Base-by-base conservation (phyloP, 2,888 invertebrate genomes). In the Lasioglossum oenotherae region DNA sequence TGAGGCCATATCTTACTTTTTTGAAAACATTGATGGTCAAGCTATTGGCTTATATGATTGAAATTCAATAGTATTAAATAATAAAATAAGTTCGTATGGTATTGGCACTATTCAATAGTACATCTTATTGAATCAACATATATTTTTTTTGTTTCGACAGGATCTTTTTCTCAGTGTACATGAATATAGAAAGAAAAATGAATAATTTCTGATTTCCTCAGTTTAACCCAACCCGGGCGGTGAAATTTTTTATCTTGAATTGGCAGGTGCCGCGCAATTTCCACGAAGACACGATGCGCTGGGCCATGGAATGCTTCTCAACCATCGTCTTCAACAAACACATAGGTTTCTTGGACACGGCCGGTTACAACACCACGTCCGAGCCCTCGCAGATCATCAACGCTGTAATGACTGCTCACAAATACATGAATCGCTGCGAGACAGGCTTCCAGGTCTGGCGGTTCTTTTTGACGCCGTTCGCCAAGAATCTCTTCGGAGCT, bases 371-470 rank as follows among this genome's bases (percentile, higher is more conserved):
- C 94, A 87, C 96, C 92, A 92, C 96, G 92, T 95, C 96, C 23
- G 97, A 97, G 89, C 95, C 96, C 85, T 95, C 96, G 0, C 96
- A 96, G 95, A 94, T 97, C 80, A 96, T 97, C 88, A 96, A 96
- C 77, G 96, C 96, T 31, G 92, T 97, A 71, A 95, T 94, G 53
- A 96, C 95, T 38, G 97, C 97, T 0, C 96, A 96, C 2, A 95
- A 96, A 0, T 96, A 97, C 8, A 96, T 97, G 81, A 94, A 96
- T 73, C 96, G 96, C 86, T 97, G 97, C 91, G 97, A 97, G 92
- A 96, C 96, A 10, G 97, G 97, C 1, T 94, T 97, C 77, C 97
- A 97, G 81, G 92, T 97, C 38, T 97, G 97, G 97, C 96, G 97
- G 91, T 95, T 97, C 74, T 94, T 97, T 67, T 95, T 96, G 27